Base-by-base conservation (phyloP, 2,113 vertebrate genomes). In the Rhipidura dahli region DNA sequence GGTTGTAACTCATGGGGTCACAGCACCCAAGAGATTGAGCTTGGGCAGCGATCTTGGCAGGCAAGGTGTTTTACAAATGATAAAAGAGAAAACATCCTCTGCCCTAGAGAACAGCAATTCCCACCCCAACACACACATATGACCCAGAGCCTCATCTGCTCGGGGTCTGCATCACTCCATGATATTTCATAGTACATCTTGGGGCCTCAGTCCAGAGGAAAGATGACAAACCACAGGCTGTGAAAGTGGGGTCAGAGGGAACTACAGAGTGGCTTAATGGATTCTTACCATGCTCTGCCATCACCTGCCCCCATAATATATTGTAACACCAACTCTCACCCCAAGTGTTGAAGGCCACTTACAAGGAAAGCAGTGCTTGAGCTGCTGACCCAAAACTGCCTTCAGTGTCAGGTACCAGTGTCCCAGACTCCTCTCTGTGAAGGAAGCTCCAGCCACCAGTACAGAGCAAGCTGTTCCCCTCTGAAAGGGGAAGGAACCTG, bases 291-390 rank as follows among this genome's bases (percentile, higher is more conserved):
- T 7, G 5, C 15, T 68, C 68, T 6, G 2, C 33, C 27, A n/a
- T 28, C 63, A 57, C 13, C 37, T 3, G 4, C 27, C 63, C 30
- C 18, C 2, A 0, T 13, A 53, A 80, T 4, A 33, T 1, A 40
- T 7, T 11, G 5, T 14, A 61, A 73, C 1, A 2, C 22, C 49
- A 60, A 11, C 27, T 75, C 57, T 79, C 2, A 0, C 28, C 39
- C 11, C 22, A 44, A 8, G 30, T 10, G 12, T 39, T 72, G 76
- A 80, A 73, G 45, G 18, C 83, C 45, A 73, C 30, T 16, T 13
- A 24, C 1, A 3, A 4, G 24, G 60, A 86, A 7, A 72, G 21
- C 37, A 33, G 26, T 11, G 27, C 39, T 63, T 0, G 0, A 75
- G 17, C 30, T 60, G 77, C 66, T 72, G 44, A 69, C 45, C 19